Evolutionary conservation across 2,113 vertebrate genomes (phyloP).

Genomic region (Puntigrus tetrazona): DNA sequence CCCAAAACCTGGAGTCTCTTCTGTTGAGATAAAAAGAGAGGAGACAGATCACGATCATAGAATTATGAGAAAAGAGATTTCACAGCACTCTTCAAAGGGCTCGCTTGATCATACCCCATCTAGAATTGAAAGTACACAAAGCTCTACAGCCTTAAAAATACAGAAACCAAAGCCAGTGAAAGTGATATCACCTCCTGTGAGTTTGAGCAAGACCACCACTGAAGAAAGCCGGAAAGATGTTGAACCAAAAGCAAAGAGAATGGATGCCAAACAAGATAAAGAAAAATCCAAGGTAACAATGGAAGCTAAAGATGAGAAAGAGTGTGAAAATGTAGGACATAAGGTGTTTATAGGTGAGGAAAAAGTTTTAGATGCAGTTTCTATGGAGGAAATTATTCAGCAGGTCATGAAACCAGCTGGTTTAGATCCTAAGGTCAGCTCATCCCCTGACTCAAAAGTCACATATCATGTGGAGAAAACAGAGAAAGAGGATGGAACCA

Average conservation of each 20-base stretch:
- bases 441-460: constrained; percentile 78
- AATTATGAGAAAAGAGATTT: constrained; percentile 62
- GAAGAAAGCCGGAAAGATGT: constrained; percentile 64
- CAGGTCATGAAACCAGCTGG: constrained; percentile 82
- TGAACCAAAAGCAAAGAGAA: constrained; percentile 53
- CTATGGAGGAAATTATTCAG: constrained; percentile 84
- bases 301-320: constrained; percentile 19
- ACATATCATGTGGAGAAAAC: constrained; percentile 81
- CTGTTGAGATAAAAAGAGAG: constrained; percentile 59
- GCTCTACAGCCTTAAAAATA: constrained; percentile 54
- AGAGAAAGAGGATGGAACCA: constrained; percentile 77
- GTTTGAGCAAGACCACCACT: constrained; percentile 44
- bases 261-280: constrained; percentile 39
- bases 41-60: constrained; percentile 66
- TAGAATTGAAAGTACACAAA: constrained; percentile 47
- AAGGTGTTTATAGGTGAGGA: constrained; percentile 55
- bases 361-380: constrained; percentile 67
- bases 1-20: constrained; percentile 50
- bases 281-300: constrained; percentile 49
- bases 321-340: constrained; percentile 28
- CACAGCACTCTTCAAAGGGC: constrained; percentile 54
- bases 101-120: constrained; percentile 41
- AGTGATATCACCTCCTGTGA: constrained; percentile 63
- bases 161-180: constrained; percentile 57
- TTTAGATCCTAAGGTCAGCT: constrained; percentile 64